These are phyloP conservation scores for Xiphophorus couchianus DNA, from an alignment of 2,113 vertebrate genomes.

Conservation along the genomic window DNA sequence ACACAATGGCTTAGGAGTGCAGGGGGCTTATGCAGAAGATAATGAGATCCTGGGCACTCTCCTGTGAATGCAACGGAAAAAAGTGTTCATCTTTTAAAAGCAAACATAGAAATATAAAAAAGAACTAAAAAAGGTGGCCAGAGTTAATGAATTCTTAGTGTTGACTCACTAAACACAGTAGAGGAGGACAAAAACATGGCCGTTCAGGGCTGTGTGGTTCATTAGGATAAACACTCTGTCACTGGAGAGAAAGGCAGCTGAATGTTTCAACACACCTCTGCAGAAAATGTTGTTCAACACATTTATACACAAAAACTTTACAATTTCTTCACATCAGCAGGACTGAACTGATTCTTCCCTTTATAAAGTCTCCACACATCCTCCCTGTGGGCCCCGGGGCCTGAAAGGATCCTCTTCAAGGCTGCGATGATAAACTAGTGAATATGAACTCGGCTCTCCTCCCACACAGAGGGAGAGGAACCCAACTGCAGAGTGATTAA, in stretches of 20 bases:
- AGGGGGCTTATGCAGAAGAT: slow-evolving; percentile 22
- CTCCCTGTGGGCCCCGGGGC: slow-evolving; percentile 26
- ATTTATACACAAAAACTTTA: slow-evolving; percentile 64
- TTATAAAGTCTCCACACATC: slow-evolving; percentile 58
- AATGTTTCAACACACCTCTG: slow-evolving; percentile 14
- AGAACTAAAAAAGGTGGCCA: slow-evolving; percentile 22
- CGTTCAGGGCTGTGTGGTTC: slow-evolving; percentile 38
- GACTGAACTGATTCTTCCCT: slow-evolving; percentile 66
- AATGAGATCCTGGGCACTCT: slow-evolving; percentile 52
- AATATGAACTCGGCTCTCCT: slow-evolving; percentile 32
- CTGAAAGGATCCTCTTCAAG: slow-evolving; percentile 45
- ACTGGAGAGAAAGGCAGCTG: slow-evolving; percentile 53
- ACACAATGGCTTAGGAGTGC: slow-evolving; percentile 47
- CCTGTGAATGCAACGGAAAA: slow-evolving; percentile 45
- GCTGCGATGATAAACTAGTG: slow-evolving; percentile 53
- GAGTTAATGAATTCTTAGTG: slow-evolving; percentile 41
- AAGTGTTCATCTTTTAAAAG: slow-evolving; percentile 36
- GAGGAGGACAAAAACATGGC: not conserved
- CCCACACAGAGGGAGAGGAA: slow-evolving; percentile 24
- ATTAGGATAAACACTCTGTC: slow-evolving; percentile 38
- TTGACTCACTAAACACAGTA: slow-evolving; percentile 9
- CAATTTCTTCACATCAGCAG: slow-evolving; percentile 78
- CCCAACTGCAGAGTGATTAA: slow-evolving; percentile 60
- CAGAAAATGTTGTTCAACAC: slow-evolving; percentile 44
- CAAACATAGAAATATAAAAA: slow-evolving; percentile 60